These are phyloP conservation scores for Sphaerodactylus townsendi DNA, from an alignment of 2,113 vertebrate species.

Conservation along the genomic window DNA sequence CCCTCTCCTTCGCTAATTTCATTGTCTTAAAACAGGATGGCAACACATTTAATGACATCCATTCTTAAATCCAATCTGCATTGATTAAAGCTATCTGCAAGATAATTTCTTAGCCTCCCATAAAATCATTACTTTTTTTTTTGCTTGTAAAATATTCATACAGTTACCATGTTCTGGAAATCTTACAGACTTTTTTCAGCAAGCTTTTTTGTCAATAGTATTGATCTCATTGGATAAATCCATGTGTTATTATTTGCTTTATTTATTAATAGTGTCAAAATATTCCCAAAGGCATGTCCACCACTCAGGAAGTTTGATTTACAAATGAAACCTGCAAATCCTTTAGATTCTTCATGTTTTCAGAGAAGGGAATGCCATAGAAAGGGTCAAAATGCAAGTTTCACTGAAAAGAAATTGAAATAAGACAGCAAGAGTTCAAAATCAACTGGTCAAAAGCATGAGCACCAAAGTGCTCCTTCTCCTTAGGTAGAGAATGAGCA, in stretches of 20 bases:
- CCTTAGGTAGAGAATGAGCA: background rate
- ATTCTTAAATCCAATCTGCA: background rate
- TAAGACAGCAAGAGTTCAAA: background rate
- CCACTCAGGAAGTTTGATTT: background rate
- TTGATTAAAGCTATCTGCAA: constrained; percentile 1
- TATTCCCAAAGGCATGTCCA: background rate
- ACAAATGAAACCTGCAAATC: background rate
- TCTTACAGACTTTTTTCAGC: constrained; percentile 9
- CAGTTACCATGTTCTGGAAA: background rate
- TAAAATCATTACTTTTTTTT: background rate
- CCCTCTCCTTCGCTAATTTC: background rate
- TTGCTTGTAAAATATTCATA: background rate
- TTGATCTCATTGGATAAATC: background rate
- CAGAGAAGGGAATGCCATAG: background rate
- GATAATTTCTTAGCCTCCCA: background rate
- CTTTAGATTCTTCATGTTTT: background rate
- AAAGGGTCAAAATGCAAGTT: background rate
- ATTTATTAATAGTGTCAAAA: constrained; percentile 20
- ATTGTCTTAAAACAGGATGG: constrained; percentile 8
- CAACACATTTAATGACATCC: constrained; percentile 5
- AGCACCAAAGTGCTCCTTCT: background rate
- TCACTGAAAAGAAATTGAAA: background rate
- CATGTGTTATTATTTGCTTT: background rate
- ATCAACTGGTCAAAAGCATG: background rate
- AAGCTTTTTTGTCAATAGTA: background rate